These are phyloP conservation scores for Montipora capricornis DNA, from an alignment of 64 coral and sea anemone genomes.

Conservation along the genomic window DNA sequence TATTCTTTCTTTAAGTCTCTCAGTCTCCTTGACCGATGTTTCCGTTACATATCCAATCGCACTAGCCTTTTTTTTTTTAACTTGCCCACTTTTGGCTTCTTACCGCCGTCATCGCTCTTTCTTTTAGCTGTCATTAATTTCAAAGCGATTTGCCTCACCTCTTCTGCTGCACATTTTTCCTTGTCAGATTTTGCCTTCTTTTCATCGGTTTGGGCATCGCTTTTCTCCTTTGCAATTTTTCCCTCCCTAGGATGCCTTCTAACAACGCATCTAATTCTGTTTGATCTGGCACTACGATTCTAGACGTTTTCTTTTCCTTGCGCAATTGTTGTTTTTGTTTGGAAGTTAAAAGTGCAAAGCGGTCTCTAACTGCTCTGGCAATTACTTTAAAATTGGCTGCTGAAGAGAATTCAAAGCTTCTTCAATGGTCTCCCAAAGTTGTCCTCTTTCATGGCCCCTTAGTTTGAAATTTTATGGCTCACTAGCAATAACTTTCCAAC, in stretches of 20 bases:
- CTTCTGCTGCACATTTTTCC: constrained; percentile 5
- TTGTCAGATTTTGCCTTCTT: background rate
- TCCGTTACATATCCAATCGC: background rate
- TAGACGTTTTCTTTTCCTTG: no score
- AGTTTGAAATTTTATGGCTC: constrained; percentile 55
- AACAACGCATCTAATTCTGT: constrained; percentile 40
- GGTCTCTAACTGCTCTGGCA: constrained; percentile 38
- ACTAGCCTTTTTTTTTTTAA: no score
- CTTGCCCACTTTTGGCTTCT: background rate
- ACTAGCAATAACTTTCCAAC: constrained; percentile 22
- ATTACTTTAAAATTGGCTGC: constrained; percentile 54
- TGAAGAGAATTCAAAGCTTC: no score
- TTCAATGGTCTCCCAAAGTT: constrained; percentile 54
- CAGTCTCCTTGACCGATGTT: no score
- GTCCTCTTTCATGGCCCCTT: constrained; percentile 37
- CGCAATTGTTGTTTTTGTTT: no score
- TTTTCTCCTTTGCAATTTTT: constrained; percentile 7
- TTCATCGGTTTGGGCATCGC: constrained; percentile 20
- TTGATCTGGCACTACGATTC: background rate
- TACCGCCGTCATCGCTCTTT: background rate
- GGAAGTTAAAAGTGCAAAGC: no score
- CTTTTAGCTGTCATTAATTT: background rate
- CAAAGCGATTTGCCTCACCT: no score
- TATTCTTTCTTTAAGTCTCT: no score
- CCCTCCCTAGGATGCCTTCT: background rate